These are phyloP conservation scores for Limnephilus marmoratus DNA, from an alignment of 2,888 invertebrate genomes.

Conservation along the genomic window DNA sequence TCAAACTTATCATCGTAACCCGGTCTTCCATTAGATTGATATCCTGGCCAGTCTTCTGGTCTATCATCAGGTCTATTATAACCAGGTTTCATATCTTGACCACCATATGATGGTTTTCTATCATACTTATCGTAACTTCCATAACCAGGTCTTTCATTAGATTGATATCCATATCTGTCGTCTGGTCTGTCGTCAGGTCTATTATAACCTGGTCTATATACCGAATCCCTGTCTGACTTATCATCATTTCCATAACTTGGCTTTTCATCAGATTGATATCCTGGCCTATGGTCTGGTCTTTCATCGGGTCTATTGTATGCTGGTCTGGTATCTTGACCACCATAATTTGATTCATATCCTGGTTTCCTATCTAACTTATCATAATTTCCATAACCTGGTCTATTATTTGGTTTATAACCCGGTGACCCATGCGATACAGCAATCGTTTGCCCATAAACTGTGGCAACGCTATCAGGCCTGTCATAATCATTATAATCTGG, in stretches of 20 bases:
- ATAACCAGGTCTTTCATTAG: conserved; percentile 36
- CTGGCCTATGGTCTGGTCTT: no score
- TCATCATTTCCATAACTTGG: background rate
- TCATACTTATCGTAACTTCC: background rate
- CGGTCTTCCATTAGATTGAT: conserved; percentile 25
- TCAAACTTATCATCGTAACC: background rate
- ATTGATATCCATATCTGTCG: background rate
- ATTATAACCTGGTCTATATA: conserved; percentile 17
- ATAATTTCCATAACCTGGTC: background rate
- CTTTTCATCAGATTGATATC: background rate
- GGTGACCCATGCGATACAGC: conserved; percentile 54
- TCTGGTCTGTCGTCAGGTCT: background rate
- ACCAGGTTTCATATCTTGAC: background rate
- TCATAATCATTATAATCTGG: conserved; percentile 35
- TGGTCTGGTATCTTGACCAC: background rate
- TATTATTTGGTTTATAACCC: background rate
- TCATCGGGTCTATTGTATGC: background rate
- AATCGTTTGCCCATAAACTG: conserved; percentile 61
- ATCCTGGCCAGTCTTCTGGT: conserved; percentile 4
- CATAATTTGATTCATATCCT: conserved; percentile 11
- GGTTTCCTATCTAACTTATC: conserved; percentile 23
- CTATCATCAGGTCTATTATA: background rate
- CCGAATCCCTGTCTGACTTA: conserved; percentile 16
- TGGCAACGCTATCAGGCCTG: conserved; percentile 52
- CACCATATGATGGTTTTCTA: background rate